phyloP scores from a whole-genome alignment of 2,888 invertebrate genomes.

The Agrypnus murinus region DNA sequence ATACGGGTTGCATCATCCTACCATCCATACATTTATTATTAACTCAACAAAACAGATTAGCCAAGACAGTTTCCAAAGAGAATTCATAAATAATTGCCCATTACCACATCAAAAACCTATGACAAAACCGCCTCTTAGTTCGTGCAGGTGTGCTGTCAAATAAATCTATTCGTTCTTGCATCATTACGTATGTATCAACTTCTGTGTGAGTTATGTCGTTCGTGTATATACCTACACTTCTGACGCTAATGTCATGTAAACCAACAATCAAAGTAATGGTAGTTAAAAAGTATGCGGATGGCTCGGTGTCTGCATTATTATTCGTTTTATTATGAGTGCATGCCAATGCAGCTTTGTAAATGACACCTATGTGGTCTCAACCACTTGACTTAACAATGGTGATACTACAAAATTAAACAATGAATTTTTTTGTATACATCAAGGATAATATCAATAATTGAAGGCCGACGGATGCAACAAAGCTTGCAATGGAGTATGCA shows the following conservation, averaged over 20 bases:
- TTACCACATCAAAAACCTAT: constrained; percentile 23
- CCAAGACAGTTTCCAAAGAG: background rate
- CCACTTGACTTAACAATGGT: no score
- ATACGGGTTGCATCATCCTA: background rate
- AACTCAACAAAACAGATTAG: background rate
- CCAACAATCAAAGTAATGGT: constrained; percentile 33
- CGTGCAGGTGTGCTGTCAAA: constrained; percentile 7
- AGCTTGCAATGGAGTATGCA: no score
- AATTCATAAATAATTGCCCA: constrained; percentile 20
- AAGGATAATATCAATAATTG: no score
- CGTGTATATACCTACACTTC: constrained; percentile 10
- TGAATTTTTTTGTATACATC: no score
- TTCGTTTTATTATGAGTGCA: no score
- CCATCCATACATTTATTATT: background rate
- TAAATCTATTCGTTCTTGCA: background rate
- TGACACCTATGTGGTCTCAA: no score
- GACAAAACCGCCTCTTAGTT: constrained; percentile 16
- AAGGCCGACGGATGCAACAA: no score
- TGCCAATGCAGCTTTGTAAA: no score
- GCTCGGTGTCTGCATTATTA: no score
- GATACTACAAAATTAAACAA: no score
- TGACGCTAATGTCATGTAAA: constrained; percentile 28
- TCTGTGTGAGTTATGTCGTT: constrained; percentile 26
- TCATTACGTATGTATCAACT: constrained; percentile 14
- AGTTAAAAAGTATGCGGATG: no score